A percentile compares a stretch with the other conserved stretches of the same genome.
Conservation (phyloP, 1,140 invertebrate genomes). For the Cydia pomonella region DNA sequence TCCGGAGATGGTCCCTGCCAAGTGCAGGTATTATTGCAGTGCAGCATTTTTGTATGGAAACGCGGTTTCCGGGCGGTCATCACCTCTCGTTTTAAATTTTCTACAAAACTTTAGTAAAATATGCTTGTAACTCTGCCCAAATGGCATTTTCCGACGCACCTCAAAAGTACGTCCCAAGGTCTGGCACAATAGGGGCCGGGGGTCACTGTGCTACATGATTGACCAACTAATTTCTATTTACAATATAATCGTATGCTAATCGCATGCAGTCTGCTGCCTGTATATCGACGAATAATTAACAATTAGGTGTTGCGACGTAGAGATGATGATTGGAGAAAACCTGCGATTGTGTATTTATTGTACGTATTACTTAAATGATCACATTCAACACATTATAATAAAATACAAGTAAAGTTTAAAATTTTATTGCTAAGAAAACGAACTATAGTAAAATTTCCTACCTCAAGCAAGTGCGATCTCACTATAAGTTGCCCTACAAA, state of each 20-base stretch:
- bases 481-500: neutral
- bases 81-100: too few relatives aligned
- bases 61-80: too few relatives aligned
- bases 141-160: neutral
- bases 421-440: too few relatives aligned
- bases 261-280: conserved; percentile 31
- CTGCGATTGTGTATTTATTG: neutral
- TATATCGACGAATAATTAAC: conserved; percentile 13
- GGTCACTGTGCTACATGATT: conserved; percentile 49
- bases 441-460: neutral
- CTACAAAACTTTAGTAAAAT: too few relatives aligned
- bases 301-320: conserved; percentile 18
- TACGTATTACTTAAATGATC: too few relatives aligned
- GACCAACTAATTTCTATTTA: conserved; percentile 51
- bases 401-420: neutral
- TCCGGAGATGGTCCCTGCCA: too few relatives aligned
- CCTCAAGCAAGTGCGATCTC: neutral
- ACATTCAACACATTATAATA: neutral
- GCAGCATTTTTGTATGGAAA: too few relatives aligned
- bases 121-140: neutral
- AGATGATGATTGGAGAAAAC: neutral
- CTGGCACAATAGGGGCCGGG: conserved; percentile 43
- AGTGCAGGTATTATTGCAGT: too few relatives aligned
- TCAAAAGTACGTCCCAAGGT: conserved; percentile 42
- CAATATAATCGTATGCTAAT: conserved; percentile 49